These are phyloP conservation scores for Rhadinocentrus ornatus DNA, from an alignment of 2,797 vertebrate species.

Conservation along the genomic window DNA sequence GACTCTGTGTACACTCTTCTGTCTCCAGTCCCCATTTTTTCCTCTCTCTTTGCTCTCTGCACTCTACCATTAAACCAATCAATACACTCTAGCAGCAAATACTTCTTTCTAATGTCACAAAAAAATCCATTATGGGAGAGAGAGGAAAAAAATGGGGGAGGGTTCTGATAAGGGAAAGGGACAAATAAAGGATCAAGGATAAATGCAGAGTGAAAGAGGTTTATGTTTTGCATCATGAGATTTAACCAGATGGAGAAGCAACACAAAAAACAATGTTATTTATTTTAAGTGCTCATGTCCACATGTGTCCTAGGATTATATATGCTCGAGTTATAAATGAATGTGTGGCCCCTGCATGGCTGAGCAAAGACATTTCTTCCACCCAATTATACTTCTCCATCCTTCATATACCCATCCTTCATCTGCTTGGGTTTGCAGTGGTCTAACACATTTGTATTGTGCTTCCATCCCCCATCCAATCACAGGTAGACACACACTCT, in stretches of 20 bases:
- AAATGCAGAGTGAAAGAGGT: conserved; percentile 54
- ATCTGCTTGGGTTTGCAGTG: conserved; percentile 26
- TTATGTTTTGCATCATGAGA: conserved; percentile 56
- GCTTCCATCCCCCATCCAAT: conserved; percentile 45
- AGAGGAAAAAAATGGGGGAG: conserved; percentile 49
- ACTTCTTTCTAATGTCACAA: conserved; percentile 78
- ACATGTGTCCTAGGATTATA: conserved; percentile 18
- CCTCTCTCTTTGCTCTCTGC: conserved; percentile 66
- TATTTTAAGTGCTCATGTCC: conserved; percentile 38
- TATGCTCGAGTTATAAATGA: conserved; percentile 43
- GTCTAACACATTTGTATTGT: conserved; percentile 31
- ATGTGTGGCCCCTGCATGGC: conserved; percentile 35
- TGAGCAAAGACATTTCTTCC: conserved; percentile 53
- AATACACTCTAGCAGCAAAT: conserved; percentile 81
- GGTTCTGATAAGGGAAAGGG: conserved; percentile 15
- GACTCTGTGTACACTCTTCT: conserved; percentile 70
- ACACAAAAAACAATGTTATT: conserved; percentile 33
- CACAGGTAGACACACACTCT: conserved; percentile 29
- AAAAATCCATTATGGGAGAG: conserved; percentile 80
- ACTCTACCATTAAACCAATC: conserved; percentile 81
- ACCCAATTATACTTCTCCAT: conserved; percentile 52
- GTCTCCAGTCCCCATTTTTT: conserved; percentile 62
- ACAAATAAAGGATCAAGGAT: conserved; percentile 63
- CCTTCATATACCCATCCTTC: conserved; percentile 33
- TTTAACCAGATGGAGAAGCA: conserved; percentile 39